Base-by-base conservation (phyloP, 2,888 invertebrate genomes). In the Willowsia nigromaculata region DNA sequence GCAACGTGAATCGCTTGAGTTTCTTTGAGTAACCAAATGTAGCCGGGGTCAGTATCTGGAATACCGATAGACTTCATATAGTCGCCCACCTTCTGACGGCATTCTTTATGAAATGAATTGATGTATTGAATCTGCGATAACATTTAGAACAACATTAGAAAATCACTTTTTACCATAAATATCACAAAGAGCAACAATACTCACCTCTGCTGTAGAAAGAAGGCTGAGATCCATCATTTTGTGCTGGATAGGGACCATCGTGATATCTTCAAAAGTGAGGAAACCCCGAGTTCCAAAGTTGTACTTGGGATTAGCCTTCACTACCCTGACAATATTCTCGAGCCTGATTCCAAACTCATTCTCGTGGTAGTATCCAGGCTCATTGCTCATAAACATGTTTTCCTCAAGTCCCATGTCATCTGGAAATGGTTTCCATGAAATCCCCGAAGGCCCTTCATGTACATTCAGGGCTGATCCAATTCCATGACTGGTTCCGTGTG, bases 341-440 rank as follows among this genome's bases (percentile, higher is more conserved):
- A 99, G 95, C 9, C 99, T 95, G 78, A 98, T 96, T 0, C 99
- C 99, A 94, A 97, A 99, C 92, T 96, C 95, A 0, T 96, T 97
- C 90, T 97, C 97, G 93, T 98, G 96, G 94, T 99, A 99, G 94
- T 96, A 99, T 0, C 98, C 99, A 0, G 99, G 99, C 93, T 98
- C 98, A 93, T 97, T 97, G 25, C 97, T 97, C 1, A 97, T 94
- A 93, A 98, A 96, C 96, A 97, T 97, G 50, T 96, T 96, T 25
- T 96, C 95, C 93, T 96, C 95, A 18, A 98, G 94, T 0, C 97
- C 97, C 1, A 97, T 96, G 94, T 97, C 97, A 91, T 96, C 95
- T 0, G 96, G 96, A 93, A 95, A 95, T 0, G 95, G 95, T 80
- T 96, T 94, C 95, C 96, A 96, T 0, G 96, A 96, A 91, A 98